These are phyloP conservation scores for Peromyscus melanophrys DNA, from an alignment of 2,797 vertebrate genomes.

Conservation along the genomic window DNA sequence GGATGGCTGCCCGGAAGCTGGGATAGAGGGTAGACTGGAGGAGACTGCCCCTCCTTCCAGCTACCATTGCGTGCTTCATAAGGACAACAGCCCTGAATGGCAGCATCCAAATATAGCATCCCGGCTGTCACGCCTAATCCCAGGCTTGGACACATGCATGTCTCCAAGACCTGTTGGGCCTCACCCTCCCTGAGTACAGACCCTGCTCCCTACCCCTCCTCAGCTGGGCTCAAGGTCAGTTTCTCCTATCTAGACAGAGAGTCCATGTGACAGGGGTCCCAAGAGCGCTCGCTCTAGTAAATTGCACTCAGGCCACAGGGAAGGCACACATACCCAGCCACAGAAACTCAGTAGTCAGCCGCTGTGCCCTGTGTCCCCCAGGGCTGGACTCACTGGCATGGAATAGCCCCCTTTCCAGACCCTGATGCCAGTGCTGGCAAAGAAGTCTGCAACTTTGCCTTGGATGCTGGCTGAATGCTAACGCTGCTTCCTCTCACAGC, in stretches of 20 bases:
- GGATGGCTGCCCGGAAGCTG: not conserved
- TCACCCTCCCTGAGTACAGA: not conserved
- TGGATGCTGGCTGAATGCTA: not conserved
- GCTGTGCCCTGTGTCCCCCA: not conserved
- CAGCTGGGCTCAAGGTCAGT: not conserved
- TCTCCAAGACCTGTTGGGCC: not conserved
- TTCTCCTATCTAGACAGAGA: not conserved
- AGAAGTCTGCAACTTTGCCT: not conserved
- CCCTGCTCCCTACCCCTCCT: not conserved
- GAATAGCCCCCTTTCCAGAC: not conserved
- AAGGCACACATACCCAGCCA: not conserved
- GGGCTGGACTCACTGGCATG: not conserved
- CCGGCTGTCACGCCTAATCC: slow-evolving; percentile 39
- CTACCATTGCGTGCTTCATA: rapidly evolving
- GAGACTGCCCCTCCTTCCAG: not conserved
- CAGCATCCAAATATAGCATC: not conserved
- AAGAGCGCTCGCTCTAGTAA: not conserved
- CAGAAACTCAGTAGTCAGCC: not conserved
- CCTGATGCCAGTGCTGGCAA: not conserved
- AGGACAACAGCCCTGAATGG: not conserved
- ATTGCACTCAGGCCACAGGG: rapidly evolving
- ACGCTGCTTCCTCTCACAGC: not conserved
- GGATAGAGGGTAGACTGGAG: rapidly evolving
- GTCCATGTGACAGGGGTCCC: rapidly evolving
- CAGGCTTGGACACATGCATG: not conserved